Percentiles rank a stretch among this genome's conserved stretches.
phyloP scores from a whole-genome alignment of 2,113 vertebrate species.

The Oreocharis arfaki region DNA sequence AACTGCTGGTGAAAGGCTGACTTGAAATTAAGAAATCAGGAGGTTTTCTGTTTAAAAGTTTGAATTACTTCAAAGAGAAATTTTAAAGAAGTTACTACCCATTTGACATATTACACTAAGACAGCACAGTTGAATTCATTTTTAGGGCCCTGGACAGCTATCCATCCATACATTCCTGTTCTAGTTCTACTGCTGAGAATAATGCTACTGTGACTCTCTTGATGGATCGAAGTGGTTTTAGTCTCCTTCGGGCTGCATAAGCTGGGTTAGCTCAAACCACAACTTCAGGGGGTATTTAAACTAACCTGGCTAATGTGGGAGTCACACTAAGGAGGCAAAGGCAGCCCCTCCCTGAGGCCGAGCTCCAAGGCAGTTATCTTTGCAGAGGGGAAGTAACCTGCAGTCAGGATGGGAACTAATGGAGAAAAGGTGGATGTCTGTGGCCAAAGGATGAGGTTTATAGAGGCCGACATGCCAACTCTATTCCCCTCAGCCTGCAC shows the following conservation, averaged over 20 bases:
- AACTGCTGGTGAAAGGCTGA: background rate
- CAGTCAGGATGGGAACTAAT: background rate
- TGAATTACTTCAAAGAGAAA: background rate
- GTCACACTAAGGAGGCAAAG: background rate
- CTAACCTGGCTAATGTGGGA: background rate
- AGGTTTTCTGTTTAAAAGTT: background rate
- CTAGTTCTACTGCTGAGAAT: background rate
- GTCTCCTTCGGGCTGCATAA: background rate
- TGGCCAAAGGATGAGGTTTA: background rate
- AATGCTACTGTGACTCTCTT: background rate
- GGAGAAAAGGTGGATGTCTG: background rate
- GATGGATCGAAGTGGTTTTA: background rate
- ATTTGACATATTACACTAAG: background rate
- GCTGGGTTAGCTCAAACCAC: background rate
- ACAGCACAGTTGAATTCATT: background rate
- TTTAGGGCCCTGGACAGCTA: background rate
- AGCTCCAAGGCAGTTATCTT: background rate
- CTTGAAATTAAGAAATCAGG: background rate
- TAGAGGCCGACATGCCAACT: fast-evolving
- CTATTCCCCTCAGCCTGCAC: background rate
- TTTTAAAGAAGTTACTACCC: background rate
- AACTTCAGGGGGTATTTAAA: background rate
- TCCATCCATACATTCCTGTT: background rate
- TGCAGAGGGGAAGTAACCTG: background rate
- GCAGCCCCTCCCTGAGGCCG: background rate